These are phyloP conservation scores for Bibio marci DNA, from an alignment of 2,888 invertebrate species.

Conservation along the genomic window DNA sequence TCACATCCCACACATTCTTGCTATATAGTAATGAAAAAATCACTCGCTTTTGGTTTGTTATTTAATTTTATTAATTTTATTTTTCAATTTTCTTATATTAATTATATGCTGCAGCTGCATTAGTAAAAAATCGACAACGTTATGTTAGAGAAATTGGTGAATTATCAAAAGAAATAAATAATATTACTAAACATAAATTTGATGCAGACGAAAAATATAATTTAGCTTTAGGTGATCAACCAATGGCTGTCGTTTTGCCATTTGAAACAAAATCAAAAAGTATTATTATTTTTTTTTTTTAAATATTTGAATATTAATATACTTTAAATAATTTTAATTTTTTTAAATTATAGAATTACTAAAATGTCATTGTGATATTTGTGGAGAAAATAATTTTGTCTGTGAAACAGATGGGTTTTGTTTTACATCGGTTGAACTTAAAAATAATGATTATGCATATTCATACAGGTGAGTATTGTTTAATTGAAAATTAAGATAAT, in stretches of 20 bases:
- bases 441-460: slow-evolving; percentile 39
- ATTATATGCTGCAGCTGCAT: too few relatives aligned
- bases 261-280: slow-evolving; percentile 1
- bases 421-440: slow-evolving; percentile 57
- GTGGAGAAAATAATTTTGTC: slow-evolving; percentile 53
- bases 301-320: not conserved
- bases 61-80: too few relatives aligned
- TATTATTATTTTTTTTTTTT: not conserved
- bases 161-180: not conserved
- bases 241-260: not conserved
- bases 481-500: slow-evolving; percentile 6
- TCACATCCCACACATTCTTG: too few relatives aligned
- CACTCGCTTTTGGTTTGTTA: too few relatives aligned
- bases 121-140: not conserved
- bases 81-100: too few relatives aligned
- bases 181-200: not conserved
- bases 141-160: not conserved
- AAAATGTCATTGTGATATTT: slow-evolving; percentile 73
- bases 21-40: too few relatives aligned
- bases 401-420: slow-evolving; percentile 83
- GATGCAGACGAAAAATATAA: not conserved
- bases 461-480: slow-evolving; percentile 56
- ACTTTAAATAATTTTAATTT: not conserved
- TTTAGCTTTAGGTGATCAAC: not conserved
- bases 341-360: slow-evolving; percentile 20